Evolutionary conservation across 2,888 invertebrate species (phyloP), one percentile per base, ranked within the genome.

Genomic region (Zygothrica quintamaculata): DNA sequence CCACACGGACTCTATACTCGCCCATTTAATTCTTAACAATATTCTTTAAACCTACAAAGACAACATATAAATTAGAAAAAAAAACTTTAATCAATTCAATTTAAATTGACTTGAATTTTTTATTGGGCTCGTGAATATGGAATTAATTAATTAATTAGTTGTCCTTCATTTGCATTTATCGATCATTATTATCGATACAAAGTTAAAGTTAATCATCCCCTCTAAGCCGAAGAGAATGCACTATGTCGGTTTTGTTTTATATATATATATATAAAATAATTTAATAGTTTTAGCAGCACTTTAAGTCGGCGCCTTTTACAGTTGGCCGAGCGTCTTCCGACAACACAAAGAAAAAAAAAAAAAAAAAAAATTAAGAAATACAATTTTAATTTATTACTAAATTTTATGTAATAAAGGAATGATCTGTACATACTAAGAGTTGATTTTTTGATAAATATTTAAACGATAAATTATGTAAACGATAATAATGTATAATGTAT

Each of bases 191-290:
- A 33, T 62, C 59, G 59, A 62, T 59, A 43, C 7, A 29, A 7
- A 1, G 29, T n/a, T 29, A 9, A 6, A 6, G 4, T 26, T 26
- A 6, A 6, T 8, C 9, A 26, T 47, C 39, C 33, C 12, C 26
- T 3, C 6, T n/a, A 13, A 39, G 1, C 16, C 1, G 13, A 15
- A 8, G 5, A 26, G 13, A 15, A 25, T 33, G 65, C 59, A 69
- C 50, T 65, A 52, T 52, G 65, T 78, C 65, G 68, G 70, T 75
- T 82, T 80, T 75, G 72, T 75, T 79, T 75, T 74, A 77, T 77
- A 84, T 78, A 73, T 79, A 69, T 77, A 77, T 29, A 36, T 22
- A 33, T n/a, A 66, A 58, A 69, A 66, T 50, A 66, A 57, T 51
- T 47, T 40, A 40, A 34, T 59, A 68, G 37, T 50, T n/a, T 51